Evolutionary conservation across 2,113 vertebrate genomes (phyloP).

Genomic region (Scomber japonicus): DNA sequence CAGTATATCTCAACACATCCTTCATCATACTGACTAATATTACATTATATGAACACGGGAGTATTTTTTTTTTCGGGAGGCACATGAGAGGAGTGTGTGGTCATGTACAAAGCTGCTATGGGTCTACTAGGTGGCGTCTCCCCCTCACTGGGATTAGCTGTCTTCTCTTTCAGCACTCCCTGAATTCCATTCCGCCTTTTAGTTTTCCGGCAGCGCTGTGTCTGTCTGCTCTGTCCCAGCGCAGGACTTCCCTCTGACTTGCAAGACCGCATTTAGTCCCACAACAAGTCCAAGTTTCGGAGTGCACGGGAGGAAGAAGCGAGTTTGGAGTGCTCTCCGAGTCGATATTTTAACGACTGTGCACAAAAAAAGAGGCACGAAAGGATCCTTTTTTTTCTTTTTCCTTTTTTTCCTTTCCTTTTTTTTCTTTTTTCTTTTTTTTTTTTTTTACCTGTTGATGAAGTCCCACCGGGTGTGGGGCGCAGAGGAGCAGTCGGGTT

Average conservation of each 20-base stretch:
- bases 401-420: not conserved
- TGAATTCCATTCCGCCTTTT: constrained; percentile 85
- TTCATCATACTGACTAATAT: too few species aligned
- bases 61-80: not conserved
- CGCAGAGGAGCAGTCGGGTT: constrained; percentile 70
- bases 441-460: constrained; percentile 74
- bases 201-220: constrained; percentile 53
- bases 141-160: constrained; percentile 53
- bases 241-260: constrained; percentile 77
- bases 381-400: constrained; percentile 8
- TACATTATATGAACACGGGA: not conserved
- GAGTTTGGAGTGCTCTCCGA: constrained; percentile 41
- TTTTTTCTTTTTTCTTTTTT: not conserved
- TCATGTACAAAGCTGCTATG: not conserved
- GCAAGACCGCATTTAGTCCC: constrained; percentile 47
- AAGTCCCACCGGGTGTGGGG: constrained; percentile 74
- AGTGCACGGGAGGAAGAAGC: constrained; percentile 40
- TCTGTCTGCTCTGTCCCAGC: constrained; percentile 45
- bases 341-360: constrained; percentile 15
- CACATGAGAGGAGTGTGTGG: constrained; percentile 17
- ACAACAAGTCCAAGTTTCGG: constrained; percentile 64
- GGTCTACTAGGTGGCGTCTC: constrained; percentile 67
- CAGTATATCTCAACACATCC: too few species aligned
- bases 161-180: constrained; percentile 73
- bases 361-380: not conserved